Percentiles rank a stretch among this genome's conserved stretches.
phyloP scores from a whole-genome alignment of 2,797 vertebrate genomes.

The Aldrovandia affinis region DNA sequence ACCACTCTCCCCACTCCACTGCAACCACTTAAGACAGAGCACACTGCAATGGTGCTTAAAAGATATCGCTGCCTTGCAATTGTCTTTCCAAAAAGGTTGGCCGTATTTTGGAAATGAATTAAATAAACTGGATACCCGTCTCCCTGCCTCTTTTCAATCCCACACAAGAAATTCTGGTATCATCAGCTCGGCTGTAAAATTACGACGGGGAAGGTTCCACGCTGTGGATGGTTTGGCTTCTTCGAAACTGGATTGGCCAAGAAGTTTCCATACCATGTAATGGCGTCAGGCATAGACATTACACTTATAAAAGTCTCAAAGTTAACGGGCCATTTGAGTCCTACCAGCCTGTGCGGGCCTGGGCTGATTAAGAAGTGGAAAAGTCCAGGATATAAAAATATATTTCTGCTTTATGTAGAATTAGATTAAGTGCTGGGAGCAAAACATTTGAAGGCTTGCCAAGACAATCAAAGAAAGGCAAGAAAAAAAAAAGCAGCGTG shows the following conservation, averaged over 20 bases:
- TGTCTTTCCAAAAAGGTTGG: neutral
- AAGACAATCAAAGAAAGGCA: neutral
- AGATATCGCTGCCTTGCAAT: neutral
- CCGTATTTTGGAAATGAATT: neutral
- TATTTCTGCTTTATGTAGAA: slow-evolving; percentile 44
- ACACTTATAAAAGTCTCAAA: slow-evolving; percentile 56
- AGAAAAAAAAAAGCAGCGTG: neutral
- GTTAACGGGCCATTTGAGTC: slow-evolving; percentile 56
- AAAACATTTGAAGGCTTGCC: slow-evolving; percentile 43
- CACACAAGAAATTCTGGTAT: slow-evolving; percentile 14
- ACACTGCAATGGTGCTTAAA: neutral
- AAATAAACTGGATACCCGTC: neutral
- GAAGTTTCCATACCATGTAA: slow-evolving; percentile 62
- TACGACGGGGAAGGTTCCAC: slow-evolving; percentile 33
- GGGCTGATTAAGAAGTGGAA: slow-evolving; percentile 65
- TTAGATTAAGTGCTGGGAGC: slow-evolving; percentile 36
- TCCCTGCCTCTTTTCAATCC: neutral
- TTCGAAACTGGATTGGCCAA: slow-evolving; percentile 45
- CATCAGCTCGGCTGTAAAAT: slow-evolving; percentile 16
- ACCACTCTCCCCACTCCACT: neutral
- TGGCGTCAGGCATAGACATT: slow-evolving; percentile 54
- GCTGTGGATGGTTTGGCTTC: slow-evolving; percentile 45
- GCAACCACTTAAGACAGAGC: neutral
- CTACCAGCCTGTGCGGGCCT: slow-evolving; percentile 60
- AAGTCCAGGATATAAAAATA: slow-evolving; percentile 58